A percentile compares a stretch with the other conserved stretches of the same genome.
phyloP scores from a whole-genome alignment of 1,140 invertebrate species.

The Trichomalopsis sarcophagae region DNA sequence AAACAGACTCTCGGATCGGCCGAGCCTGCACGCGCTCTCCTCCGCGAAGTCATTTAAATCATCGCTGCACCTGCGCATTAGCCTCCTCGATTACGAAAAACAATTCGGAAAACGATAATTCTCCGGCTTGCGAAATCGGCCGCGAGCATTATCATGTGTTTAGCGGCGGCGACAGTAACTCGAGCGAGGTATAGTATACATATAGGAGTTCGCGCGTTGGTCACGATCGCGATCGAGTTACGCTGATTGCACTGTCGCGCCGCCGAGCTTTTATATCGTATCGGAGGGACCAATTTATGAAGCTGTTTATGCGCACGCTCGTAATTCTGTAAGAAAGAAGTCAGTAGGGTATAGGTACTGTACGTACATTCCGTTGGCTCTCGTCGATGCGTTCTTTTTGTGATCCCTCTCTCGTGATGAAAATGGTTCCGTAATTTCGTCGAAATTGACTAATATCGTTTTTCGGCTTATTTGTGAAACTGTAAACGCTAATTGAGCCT shows the following conservation, averaged over 20 bases:
- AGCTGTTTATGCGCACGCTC: background rate
- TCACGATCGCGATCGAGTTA: conserved; percentile 26
- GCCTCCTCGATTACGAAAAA: conserved; percentile 21
- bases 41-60: background rate
- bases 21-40: background rate
- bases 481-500: background rate
- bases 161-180: background rate
- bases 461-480: background rate
- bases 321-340: conserved; percentile 12
- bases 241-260: conserved; percentile 17
- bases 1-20: background rate
- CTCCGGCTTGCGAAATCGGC: conserved; percentile 11
- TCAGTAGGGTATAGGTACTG: background rate
- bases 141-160: background rate
- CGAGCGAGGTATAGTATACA: background rate
- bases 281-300: background rate
- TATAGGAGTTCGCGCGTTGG: conserved; percentile 4
- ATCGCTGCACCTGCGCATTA: background rate
- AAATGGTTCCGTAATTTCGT: background rate
- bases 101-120: conserved; percentile 44
- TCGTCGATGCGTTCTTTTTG: background rate
- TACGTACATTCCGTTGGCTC: background rate
- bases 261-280: conserved; percentile 20
- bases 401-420: background rate
- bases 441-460: background rate